Evolutionary conservation across 2,888 invertebrate species (phyloP), one percentile per base, ranked within the genome.

Genomic region (Neria commutata): DNA sequence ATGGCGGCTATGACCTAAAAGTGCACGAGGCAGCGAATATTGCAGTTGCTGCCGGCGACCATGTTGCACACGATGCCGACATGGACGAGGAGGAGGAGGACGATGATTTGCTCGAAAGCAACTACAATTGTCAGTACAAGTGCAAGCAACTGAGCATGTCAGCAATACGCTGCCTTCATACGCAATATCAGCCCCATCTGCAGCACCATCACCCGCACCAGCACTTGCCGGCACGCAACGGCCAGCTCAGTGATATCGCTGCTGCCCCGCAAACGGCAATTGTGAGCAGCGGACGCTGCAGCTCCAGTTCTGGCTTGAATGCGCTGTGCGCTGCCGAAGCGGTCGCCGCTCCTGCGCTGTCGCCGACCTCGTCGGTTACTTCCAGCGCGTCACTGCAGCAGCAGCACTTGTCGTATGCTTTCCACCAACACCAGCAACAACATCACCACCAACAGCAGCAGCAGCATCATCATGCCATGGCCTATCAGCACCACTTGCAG

Each of bases 101-200:
- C 14, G 66, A 72, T 17, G 69, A 67, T 24, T 34, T 61, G 26
- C 46, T 65, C 59, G 74, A 74, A 29, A 65, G 63, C 56, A 71
- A 65, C 54, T 77, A 75, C 58, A 76, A 73, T 60, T 80, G 79
- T 64, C 76, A 77, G 53, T 78, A 76, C 63, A 80, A 79, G 67
- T 76, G 71, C 69, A 76, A 78, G 67, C 75, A 78, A 67, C 65
- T 76, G 48, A 74, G 77, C 53, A 73, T 77, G 74, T 73, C 78
- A 1, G 75, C 78, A 56, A 74, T 78, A 54, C 76, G 77, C 62
- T 76, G 74, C 56, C 76, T 67, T 56, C 77, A 76, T 11, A 73
- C 74, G 59, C 74, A 71, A 55, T 65, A 72, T 37, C 64, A 63
- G 54, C 61, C 68, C 16, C 45, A 33, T 16, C 63, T 61, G 2